These are phyloP conservation scores for mouse (Mus musculus) DNA, from an alignment of 2,113 vertebrate species.

Conservation along the genomic window DNA sequence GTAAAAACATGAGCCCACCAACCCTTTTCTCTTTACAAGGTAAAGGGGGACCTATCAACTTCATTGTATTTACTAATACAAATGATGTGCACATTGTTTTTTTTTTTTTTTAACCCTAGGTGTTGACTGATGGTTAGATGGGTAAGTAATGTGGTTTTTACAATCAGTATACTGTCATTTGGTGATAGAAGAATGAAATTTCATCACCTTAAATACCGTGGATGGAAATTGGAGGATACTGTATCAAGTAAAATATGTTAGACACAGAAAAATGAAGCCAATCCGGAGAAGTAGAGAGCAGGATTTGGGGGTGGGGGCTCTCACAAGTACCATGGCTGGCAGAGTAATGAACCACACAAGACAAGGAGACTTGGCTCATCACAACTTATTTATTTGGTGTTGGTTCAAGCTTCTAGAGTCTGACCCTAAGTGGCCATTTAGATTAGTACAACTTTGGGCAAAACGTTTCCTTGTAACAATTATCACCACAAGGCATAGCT, in stretches of 20 bases:
- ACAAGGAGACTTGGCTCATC: not conserved
- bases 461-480: not conserved
- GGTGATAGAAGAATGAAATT: not conserved
- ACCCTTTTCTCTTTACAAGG: not conserved
- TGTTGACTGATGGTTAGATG: not conserved
- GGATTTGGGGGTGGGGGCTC: no score
- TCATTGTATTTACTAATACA: not conserved
- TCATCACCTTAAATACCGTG: not conserved
- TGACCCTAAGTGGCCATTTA: not conserved
- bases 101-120: not conserved
- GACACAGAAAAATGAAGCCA: not conserved
- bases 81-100: not conserved
- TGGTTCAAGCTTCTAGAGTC: not conserved
- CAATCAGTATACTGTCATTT: not conserved
- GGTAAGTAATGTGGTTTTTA: not conserved
- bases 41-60: not conserved
- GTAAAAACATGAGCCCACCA: not conserved
- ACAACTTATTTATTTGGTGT: not conserved
- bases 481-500: not conserved
- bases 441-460: no score
- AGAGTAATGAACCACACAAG: not conserved
- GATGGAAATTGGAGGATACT: not conserved
- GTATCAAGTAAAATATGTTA: not conserved
- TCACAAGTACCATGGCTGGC: not conserved
- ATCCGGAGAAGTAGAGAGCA: not conserved